phyloP scores from a whole-genome alignment of 2,797 vertebrate genomes.

The Carapus acus region DNA sequence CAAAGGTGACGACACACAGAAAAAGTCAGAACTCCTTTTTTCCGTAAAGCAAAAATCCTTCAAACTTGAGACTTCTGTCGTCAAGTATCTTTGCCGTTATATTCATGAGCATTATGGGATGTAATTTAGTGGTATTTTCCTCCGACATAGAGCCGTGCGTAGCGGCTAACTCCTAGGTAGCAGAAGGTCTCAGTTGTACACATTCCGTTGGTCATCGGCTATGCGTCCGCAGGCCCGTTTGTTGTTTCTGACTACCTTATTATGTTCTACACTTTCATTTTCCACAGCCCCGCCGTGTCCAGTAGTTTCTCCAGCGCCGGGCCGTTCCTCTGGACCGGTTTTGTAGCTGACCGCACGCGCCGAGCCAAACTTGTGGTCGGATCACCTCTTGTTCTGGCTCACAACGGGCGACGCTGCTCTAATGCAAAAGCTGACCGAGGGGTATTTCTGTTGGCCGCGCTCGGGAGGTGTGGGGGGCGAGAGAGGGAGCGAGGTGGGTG shows the following conservation, averaged over 20 bases:
- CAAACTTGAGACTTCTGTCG: no score
- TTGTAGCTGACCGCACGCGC: slow-evolving; percentile 24
- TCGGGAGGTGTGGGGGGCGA: slow-evolving; percentile 1
- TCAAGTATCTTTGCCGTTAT: no score
- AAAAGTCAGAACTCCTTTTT: no score
- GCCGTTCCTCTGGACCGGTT: slow-evolving; percentile 17
- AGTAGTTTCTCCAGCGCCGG: slow-evolving; percentile 31
- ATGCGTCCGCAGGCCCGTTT: slow-evolving; percentile 1
- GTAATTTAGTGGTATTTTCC: no score
- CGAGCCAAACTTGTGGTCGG: slow-evolving; percentile 39
- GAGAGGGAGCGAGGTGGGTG: slow-evolving; percentile 16
- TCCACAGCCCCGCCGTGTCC: slow-evolving; percentile 36
- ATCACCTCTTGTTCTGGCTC: slow-evolving; percentile 34
- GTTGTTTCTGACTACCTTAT: slow-evolving; percentile 22
- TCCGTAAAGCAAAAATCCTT: no score
- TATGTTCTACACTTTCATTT: slow-evolving; percentile 41
- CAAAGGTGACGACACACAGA: no score
- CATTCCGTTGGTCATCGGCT: no score
- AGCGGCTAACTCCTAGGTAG: no score
- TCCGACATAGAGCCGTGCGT: no score
- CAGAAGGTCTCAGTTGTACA: no score
- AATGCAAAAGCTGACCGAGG: slow-evolving; percentile 29
- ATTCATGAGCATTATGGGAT: no score
- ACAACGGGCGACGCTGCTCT: slow-evolving; percentile 27
- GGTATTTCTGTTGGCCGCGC: slow-evolving; percentile 42